Conservation (phyloP, 2,888 invertebrate genomes). For the Caenorhabditis sp. region DNA sequence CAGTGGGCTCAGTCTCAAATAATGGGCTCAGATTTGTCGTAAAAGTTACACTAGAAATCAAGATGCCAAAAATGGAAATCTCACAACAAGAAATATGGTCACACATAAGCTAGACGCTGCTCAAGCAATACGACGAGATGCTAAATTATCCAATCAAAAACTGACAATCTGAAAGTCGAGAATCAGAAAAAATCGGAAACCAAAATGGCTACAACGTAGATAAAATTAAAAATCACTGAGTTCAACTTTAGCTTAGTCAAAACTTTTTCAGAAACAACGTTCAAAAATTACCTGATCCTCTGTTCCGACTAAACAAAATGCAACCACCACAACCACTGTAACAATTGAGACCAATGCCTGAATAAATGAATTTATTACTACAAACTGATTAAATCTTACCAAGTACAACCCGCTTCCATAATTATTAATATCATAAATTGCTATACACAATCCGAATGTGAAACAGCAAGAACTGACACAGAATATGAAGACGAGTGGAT, state of each 20-base stretch:
- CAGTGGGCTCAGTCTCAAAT: constrained; percentile 79
- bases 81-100: constrained; percentile 51
- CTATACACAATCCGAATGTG: constrained; percentile 75
- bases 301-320: constrained; percentile 81
- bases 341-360: constrained; percentile 78
- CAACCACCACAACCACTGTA: constrained; percentile 76
- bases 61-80: constrained; percentile 14
- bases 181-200: constrained; percentile 22
- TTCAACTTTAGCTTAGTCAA: constrained; percentile 16
- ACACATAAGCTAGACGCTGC: constrained; percentile 62
- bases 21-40: constrained; percentile 10
- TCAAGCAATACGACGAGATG: constrained; percentile 58
- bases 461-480: constrained; percentile 75
- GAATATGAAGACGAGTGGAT: constrained; percentile 76
- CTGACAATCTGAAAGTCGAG: background rate
- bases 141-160: background rate
- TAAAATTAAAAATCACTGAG: constrained; percentile 2
- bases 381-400: constrained; percentile 53
- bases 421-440: constrained; percentile 78
- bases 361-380: constrained; percentile 9
- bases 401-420: constrained; percentile 80
- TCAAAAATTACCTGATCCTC: constrained; percentile 75
- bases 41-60: constrained; percentile 11
- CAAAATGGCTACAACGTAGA: constrained; percentile 19
- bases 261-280: constrained; percentile 3